phyloP scores from a whole-genome alignment of 2,797 vertebrate species.

The Pseudopleuronectes americanus region DNA sequence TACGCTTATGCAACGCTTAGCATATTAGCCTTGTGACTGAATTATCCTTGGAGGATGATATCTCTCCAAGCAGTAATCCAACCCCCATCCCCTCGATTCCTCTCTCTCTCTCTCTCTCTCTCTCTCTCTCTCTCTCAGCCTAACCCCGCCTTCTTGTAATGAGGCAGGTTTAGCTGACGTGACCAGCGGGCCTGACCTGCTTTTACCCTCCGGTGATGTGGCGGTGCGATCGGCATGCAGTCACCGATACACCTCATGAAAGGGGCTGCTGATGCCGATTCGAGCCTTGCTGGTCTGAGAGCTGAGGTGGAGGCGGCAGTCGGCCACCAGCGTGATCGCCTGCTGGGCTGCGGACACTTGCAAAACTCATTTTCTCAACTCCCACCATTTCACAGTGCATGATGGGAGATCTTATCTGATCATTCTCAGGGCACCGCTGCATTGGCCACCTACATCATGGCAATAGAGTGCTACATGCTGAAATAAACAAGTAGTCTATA shows the following conservation, averaged over 20 bases:
- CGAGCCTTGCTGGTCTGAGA: slow-evolving; percentile 65
- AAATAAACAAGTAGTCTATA: slow-evolving; percentile 17
- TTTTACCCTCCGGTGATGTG: slow-evolving; percentile 50
- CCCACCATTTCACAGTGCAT: slow-evolving; percentile 66
- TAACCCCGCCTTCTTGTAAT: slow-evolving; percentile 29
- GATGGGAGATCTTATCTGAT: slow-evolving; percentile 66
- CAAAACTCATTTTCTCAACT: slow-evolving; percentile 69
- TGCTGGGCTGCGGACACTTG: slow-evolving; percentile 52
- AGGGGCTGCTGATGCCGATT: slow-evolving; percentile 56
- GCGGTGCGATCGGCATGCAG: slow-evolving; percentile 34
- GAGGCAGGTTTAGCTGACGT: slow-evolving; percentile 55
- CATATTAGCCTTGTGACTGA: slow-evolving; percentile 79
- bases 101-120: background rate
- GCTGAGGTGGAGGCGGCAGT: slow-evolving; percentile 63
- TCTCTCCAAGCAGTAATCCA: slow-evolving; percentile 26
- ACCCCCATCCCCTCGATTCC: background rate
- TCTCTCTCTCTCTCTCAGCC: background rate
- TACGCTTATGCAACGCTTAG: slow-evolving; percentile 79
- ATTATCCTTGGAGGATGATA: slow-evolving; percentile 70
- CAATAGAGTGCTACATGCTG: background rate
- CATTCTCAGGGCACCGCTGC: slow-evolving; percentile 39
- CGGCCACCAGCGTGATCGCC: slow-evolving; percentile 39
- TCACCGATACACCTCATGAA: slow-evolving; percentile 59
- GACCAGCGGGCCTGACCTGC: slow-evolving; percentile 52
- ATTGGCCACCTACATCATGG: slow-evolving; percentile 3